Evolutionary conservation across 2,888 invertebrate genomes (phyloP), one percentile per base, ranked within the genome.

Genomic region (Herminia tarsipennalis): DNA sequence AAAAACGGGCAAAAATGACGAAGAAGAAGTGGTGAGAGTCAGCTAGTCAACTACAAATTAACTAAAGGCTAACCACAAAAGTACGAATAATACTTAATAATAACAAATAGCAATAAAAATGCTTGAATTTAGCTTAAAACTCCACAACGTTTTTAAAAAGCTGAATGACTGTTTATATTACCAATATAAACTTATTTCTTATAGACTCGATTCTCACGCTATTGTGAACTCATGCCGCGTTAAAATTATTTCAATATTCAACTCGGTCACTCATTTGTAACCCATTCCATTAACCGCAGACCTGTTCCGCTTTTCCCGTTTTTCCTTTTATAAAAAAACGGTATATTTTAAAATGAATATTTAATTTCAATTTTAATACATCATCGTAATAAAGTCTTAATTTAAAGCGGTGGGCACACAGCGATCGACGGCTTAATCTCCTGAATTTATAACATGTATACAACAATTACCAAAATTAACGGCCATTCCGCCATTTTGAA

Each of bases 401-500:
- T 65, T 66, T 70, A 68, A 72, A 61, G 60, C 58, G 20, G 41
- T 37, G 30, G 12, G 40, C 56, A 56, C 67, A 69, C 46, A 49
- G 12, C 44, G 47, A 44, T 35, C 47, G 41, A 70, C 60, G 61
- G 73, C 71, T 83, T 83, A 79, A 83, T 80, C 75, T 74, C 63
- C 46, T 75, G 73, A 82, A 80, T 84, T 66, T 83, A 82, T 81
- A 78, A 78, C 78, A 78, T 78, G 79, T 79, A 78, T 73, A 81
- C 80, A 79, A 82, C 82, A 81, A 79, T 87, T 85, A 85, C 78
- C 63, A 49, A 74, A 80, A 83, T 81, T 83, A 83, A 83, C 78
- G 77, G 61, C 45, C 70, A 64, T 70, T 76, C 73, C 64, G 62
- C 74, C 73, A 79, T 77, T 82, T 81, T 74, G 71, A 74, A 66